A percentile compares a stretch with the other conserved stretches of the same genome.
phyloP scores from a whole-genome alignment of 92 coral and sea anemone genomes.

The Micromussa lordhowensis region DNA sequence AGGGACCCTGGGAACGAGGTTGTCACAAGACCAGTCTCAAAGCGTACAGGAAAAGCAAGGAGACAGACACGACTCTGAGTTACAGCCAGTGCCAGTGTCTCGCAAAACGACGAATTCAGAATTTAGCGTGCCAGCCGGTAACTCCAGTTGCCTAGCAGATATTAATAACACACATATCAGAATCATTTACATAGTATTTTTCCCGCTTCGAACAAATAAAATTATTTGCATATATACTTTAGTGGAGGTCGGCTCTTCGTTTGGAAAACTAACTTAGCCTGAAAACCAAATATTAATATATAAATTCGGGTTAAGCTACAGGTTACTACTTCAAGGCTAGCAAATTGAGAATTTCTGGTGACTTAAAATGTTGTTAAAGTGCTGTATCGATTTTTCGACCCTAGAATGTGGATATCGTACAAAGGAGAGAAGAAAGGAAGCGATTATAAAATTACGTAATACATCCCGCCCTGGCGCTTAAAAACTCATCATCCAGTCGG shows the following conservation, averaged over 20 bases:
- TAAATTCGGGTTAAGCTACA: neutral
- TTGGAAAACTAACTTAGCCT: neutral
- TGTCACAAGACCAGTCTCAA: too few species aligned
- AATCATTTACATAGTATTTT: neutral
- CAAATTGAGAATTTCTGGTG: neutral
- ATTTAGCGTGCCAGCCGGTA: too few species aligned
- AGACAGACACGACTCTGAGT: too few species aligned
- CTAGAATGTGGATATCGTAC: neutral
- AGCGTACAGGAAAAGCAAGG: too few species aligned
- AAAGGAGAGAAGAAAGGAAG: neutral
- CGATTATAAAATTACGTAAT: neutral
- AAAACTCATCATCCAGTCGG: neutral
- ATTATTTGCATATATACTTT: neutral
- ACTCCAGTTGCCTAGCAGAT: too few species aligned
- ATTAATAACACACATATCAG: too few species aligned
- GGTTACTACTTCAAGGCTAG: neutral
- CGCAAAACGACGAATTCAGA: too few species aligned
- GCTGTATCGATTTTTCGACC: neutral
- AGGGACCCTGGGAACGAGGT: too few species aligned
- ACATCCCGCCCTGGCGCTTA: neutral
- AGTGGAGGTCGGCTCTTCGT: neutral
- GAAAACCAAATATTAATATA: neutral
- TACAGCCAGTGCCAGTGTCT: too few species aligned
- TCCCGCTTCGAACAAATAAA: neutral
- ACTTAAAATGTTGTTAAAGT: neutral